A percentile compares a stretch with the other conserved stretches of the same genome.
Conservation (phyloP, 2,888 invertebrate species). For the Cantharis rufa region DNA sequence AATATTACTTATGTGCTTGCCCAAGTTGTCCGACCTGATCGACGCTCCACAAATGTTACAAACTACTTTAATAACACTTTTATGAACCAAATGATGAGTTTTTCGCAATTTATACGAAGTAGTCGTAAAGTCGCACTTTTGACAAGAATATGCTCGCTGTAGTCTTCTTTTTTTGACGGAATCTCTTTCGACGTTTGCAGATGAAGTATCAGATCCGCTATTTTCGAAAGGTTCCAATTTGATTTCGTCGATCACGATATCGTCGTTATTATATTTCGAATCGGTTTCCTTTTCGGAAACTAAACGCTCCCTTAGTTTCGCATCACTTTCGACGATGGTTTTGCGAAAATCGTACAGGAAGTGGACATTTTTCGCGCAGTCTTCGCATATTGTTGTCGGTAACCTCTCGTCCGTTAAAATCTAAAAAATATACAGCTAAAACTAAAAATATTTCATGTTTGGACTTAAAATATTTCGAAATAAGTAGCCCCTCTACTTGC, state of each 20-base stretch:
- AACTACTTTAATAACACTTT: background rate
- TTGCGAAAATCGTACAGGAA: background rate
- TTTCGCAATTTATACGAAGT: background rate
- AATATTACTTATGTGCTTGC: background rate
- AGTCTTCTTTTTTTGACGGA: background rate
- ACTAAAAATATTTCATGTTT: too few species aligned
- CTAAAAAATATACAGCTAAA: background rate
- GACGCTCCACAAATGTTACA: background rate
- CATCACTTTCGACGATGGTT: background rate
- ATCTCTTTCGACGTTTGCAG: background rate
- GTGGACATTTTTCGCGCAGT: background rate
- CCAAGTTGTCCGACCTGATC: background rate
- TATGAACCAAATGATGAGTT: background rate
- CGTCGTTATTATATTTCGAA: background rate
- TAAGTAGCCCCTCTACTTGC: too few species aligned
- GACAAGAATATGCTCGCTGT: background rate
- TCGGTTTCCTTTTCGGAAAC: background rate
- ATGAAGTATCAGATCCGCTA: background rate
- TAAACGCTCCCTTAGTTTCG: background rate
- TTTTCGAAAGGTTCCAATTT: background rate
- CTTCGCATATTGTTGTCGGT: background rate
- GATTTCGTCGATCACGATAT: background rate
- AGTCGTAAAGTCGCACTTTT: background rate
- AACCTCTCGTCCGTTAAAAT: background rate
- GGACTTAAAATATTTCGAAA: too few species aligned